Evolutionary conservation across 2,797 vertebrate species (phyloP).

Genomic region (Phoeniculus purpureus): DNA sequence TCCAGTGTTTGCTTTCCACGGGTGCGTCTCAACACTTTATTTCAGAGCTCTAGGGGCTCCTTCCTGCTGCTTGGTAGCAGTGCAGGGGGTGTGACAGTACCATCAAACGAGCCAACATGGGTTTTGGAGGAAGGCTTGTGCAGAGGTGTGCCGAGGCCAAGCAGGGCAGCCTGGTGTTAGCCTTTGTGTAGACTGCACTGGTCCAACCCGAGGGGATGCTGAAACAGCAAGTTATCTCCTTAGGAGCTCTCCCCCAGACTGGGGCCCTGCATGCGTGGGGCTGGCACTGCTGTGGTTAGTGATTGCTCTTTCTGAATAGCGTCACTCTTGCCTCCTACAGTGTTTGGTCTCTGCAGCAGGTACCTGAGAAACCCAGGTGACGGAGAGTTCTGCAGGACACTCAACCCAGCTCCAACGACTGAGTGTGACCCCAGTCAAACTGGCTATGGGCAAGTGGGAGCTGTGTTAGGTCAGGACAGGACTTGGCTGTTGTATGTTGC

Average conservation of each 20-base stretch:
- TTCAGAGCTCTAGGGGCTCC: not conserved
- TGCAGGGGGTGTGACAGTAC: rapidly evolving
- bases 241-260: not conserved
- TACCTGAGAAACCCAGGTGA: rapidly evolving
- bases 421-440: rapidly evolving
- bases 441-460: not conserved
- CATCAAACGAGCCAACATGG: rapidly evolving
- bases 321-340: not conserved
- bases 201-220: not conserved
- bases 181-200: rapidly evolving
- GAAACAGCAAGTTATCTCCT: not conserved
- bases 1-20: not conserved
- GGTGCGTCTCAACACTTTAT: not conserved
- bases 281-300: not conserved
- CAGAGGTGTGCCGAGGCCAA: rapidly evolving
- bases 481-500: not conserved
- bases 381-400: not conserved
- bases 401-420: rapidly evolving
- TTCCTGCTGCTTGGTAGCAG: not conserved
- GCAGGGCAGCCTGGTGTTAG: not conserved
- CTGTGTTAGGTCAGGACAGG: not conserved
- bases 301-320: not conserved
- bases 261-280: not conserved
- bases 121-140: not conserved
- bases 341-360: rapidly evolving